A percentile compares a stretch with the other conserved stretches of the same genome.
phyloP scores from a whole-genome alignment of 1,140 invertebrate species.

The Stegodyphus dumicola region DNA sequence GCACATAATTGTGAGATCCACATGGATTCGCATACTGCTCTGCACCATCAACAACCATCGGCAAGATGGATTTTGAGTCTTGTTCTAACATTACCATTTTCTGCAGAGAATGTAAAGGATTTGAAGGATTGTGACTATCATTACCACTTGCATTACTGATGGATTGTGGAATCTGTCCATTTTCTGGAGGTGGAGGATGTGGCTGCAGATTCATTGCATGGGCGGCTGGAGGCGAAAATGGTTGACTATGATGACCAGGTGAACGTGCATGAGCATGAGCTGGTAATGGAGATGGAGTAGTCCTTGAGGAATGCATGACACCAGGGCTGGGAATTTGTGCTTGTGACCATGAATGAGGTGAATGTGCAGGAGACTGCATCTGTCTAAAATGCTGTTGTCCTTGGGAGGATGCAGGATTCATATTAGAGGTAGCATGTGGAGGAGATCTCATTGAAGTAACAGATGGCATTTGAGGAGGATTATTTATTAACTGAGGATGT shows the following conservation, averaged over 20 bases:
- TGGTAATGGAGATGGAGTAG: constrained; percentile 63
- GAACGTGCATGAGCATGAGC: constrained; percentile 61
- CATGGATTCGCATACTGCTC: constrained; percentile 45
- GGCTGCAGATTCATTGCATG: constrained; percentile 45
- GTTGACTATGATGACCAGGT: constrained; percentile 63
- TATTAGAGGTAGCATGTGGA: constrained; percentile 31
- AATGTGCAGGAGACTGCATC: constrained; percentile 52
- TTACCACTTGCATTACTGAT: constrained; percentile 3
- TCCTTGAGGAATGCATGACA: constrained; percentile 63
- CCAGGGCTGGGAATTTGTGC: constrained; percentile 63
- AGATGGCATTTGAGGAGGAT: constrained; percentile 30
- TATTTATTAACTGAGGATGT: constrained; percentile 52
- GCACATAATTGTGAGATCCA: constrained; percentile 35
- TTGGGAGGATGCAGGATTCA: constrained; percentile 38
- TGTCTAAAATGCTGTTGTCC: constrained; percentile 49
- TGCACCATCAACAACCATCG: constrained; percentile 27
- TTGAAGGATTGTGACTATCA: constrained; percentile 43
- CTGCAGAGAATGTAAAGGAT: constrained; percentile 65
- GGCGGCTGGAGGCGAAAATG: constrained; percentile 61
- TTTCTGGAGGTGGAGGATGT: constrained; percentile 27
- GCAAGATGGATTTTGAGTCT: constrained; percentile 38
- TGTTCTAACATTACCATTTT: constrained; percentile 65
- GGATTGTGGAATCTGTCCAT: constrained; percentile 22
- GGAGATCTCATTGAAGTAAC: constrained; percentile 49
- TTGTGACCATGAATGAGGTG: constrained; percentile 62